A percentile compares a stretch with the other conserved stretches of the same genome.
These are phyloP conservation scores for Cyrtorhinus lividipennis DNA, from an alignment of 1,140 invertebrate species.

Conservation along the genomic window DNA sequence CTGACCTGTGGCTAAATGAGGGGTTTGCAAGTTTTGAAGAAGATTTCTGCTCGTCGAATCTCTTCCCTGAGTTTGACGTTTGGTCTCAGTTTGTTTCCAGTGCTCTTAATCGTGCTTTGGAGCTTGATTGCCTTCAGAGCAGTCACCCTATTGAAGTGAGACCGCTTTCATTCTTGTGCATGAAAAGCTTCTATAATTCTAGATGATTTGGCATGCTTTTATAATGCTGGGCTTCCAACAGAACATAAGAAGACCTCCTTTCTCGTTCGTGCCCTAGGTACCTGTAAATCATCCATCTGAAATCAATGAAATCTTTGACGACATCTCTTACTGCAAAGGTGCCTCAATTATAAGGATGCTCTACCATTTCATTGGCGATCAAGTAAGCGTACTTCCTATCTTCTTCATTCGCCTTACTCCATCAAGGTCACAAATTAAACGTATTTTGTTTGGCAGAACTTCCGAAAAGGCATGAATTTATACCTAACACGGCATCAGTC, in stretches of 20 bases:
- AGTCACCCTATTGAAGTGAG: conserved; percentile 16
- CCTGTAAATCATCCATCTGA: neutral
- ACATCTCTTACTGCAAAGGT: conserved; percentile 26
- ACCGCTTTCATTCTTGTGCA: too few species aligned
- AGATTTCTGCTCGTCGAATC: conserved; percentile 53
- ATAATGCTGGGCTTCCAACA: conserved; percentile 36
- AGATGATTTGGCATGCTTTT: conserved; percentile 31
- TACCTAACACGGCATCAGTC: too few species aligned
- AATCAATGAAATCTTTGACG: neutral
- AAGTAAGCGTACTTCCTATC: neutral
- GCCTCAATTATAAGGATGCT: conserved; percentile 54
- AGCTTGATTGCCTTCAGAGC: conserved; percentile 49
- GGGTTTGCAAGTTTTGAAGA: conserved; percentile 28
- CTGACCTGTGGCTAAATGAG: conserved; percentile 30
- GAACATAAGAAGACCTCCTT: neutral
- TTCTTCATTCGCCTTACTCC: too few species aligned
- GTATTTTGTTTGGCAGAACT: too few species aligned
- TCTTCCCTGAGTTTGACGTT: conserved; percentile 33
- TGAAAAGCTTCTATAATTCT: conserved; percentile 45
- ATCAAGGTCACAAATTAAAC: too few species aligned
- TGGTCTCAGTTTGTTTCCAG: conserved; percentile 35
- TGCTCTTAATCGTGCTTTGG: conserved; percentile 47
- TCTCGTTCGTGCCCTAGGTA: conserved; percentile 42
- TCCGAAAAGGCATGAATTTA: too few species aligned
- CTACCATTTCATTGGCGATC: neutral